Conservation (phyloP, 2,797 vertebrate genomes). For the Rhinatrema bivittatum region DNA sequence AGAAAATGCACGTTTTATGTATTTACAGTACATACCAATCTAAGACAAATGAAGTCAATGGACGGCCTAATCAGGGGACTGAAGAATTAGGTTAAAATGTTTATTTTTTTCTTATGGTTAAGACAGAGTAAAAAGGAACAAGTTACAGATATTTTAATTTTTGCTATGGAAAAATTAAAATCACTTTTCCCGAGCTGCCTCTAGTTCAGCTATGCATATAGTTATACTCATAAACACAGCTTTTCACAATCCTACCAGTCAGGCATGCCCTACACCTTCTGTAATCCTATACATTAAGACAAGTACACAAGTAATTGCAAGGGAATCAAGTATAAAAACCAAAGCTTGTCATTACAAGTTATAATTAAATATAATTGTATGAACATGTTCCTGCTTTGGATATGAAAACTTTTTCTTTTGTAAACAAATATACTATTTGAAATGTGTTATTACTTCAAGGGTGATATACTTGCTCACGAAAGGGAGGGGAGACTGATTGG, state of each 20-base stretch:
- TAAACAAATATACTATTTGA: not conserved
- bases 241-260: conserved; percentile 3
- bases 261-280: not conserved
- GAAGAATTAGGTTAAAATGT: no score
- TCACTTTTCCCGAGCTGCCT: no score
- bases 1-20: no score
- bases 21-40: no score
- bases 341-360: not conserved
- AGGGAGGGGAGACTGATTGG: no score
- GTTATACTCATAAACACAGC: not conserved
- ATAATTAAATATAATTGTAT: conserved; percentile 13
- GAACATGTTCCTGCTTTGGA: conserved; percentile 1
- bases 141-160: no score
- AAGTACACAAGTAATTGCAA: conserved; percentile 1
- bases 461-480: not conserved
- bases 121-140: no score
- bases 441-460: conserved; percentile 11
- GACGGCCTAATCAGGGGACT: no score
- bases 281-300: conserved; percentile 3
- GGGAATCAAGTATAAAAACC: not conserved
- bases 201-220: no score
- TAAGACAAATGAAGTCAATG: no score
- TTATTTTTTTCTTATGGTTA: no score
- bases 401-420: conserved; percentile 1
- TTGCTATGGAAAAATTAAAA: no score